Percentiles rank a stretch among this genome's conserved stretches.
Evolutionary conservation across 2,113 vertebrate genomes (phyloP).

Genomic region (Leucopsar rothschildi): DNA sequence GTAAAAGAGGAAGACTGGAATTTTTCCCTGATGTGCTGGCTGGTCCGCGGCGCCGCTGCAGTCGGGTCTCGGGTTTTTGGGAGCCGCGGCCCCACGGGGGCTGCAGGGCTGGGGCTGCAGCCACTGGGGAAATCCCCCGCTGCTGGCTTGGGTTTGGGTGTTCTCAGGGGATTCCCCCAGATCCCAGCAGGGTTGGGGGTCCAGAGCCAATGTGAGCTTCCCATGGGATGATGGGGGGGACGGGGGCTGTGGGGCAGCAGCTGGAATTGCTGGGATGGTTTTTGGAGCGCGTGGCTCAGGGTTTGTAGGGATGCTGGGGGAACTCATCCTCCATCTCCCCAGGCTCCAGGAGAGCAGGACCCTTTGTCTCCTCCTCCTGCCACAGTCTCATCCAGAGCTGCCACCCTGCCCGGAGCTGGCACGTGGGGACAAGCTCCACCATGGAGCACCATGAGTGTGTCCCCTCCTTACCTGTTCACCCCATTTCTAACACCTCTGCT

Average conservation of each 20-base stretch:
- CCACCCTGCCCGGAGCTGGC: not conserved
- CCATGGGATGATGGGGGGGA: fast-evolving
- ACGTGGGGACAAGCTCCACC: not conserved
- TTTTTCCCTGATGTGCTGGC: constrained; percentile 68
- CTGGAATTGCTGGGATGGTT: not conserved
- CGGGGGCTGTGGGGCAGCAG: not conserved
- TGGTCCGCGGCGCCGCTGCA: not conserved
- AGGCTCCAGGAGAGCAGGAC: not conserved
- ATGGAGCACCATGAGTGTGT: fast-evolving
- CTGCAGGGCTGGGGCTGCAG: not conserved
- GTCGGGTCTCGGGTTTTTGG: not conserved
- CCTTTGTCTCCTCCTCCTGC: not conserved
- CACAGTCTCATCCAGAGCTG: not conserved
- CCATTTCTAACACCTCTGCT: not conserved
- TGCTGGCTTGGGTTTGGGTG: not conserved
- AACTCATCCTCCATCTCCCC: not conserved
- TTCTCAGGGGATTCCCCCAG: not conserved
- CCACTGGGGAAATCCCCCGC: not conserved
- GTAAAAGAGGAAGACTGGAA: constrained; percentile 81
- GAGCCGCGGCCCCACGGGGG: not conserved
- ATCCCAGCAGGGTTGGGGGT: not conserved
- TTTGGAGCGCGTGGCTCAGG: fast-evolving
- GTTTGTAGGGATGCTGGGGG: not conserved
- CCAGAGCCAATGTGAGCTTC: not conserved
- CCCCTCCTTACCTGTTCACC: not conserved